phyloP scores from a whole-genome alignment of 2,113 vertebrate genomes.

The Empidonax traillii region DNA sequence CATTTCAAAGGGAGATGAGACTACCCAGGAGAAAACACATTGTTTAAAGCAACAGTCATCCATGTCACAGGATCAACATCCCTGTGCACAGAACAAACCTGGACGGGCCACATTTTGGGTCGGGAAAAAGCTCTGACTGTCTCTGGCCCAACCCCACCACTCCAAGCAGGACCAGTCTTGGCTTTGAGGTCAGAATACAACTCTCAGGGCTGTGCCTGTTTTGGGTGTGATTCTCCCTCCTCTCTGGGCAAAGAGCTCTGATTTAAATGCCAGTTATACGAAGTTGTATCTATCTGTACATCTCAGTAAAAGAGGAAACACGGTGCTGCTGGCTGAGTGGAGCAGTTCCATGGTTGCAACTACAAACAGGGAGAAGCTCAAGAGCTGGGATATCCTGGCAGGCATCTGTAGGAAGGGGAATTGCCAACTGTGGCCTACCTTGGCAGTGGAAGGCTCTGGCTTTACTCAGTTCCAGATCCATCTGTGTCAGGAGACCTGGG shows the following conservation, averaged over 20 bases:
- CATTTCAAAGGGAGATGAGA: not conserved
- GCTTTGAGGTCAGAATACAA: not conserved
- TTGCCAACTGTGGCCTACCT: not conserved
- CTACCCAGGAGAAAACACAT: not conserved
- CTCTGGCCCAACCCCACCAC: not conserved
- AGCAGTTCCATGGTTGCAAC: accelerated
- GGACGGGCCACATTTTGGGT: accelerated
- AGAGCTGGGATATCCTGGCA: not conserved
- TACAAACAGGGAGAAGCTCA: not conserved
- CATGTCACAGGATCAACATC: not conserved
- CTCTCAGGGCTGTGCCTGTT: not conserved
- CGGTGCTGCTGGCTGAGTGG: accelerated
- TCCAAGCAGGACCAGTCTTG: not conserved
- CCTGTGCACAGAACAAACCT: not conserved
- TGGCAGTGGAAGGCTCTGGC: not conserved
- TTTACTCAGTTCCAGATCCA: not conserved
- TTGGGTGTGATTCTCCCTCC: not conserved
- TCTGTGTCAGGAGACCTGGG: not conserved
- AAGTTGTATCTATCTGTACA: not conserved
- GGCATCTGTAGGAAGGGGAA: not conserved
- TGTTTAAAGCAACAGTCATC: not conserved
- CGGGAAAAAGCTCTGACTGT: not conserved
- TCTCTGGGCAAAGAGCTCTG: not conserved
- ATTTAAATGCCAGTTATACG: not conserved
- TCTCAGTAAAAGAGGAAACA: not conserved